Percentiles rank a stretch among this genome's conserved stretches.
Evolutionary conservation across 2,888 invertebrate species (phyloP).

Genomic region (Apotomis turbidana): DNA sequence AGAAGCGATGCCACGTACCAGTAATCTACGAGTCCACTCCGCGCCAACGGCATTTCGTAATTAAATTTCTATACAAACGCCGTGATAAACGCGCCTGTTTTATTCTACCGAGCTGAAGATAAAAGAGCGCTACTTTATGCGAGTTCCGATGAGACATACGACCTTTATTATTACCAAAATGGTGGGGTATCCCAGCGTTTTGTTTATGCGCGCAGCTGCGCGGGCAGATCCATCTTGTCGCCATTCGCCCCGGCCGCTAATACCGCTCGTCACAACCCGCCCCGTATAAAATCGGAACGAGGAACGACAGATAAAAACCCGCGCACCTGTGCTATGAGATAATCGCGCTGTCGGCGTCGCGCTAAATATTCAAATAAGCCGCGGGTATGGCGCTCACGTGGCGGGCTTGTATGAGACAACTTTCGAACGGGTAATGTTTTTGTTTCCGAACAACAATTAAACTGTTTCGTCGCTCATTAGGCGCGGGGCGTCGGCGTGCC

Average conservation of each 20-base stretch:
- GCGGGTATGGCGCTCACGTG: constrained; percentile 33
- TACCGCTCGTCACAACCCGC: constrained; percentile 19
- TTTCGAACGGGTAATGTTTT: constrained; percentile 24
- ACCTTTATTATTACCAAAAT: neutral
- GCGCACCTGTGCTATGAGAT: constrained; percentile 32
- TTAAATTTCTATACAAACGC: constrained; percentile 28
- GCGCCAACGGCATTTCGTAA: constrained; percentile 22
- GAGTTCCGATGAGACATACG: neutral
- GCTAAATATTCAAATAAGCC: constrained; percentile 32
- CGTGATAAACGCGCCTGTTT: constrained; percentile 21
- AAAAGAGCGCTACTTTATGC: neutral
- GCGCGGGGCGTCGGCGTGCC: neutral
- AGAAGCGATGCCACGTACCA: constrained; percentile 6
- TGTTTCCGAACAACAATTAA: constrained; percentile 25
- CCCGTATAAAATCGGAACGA: constrained; percentile 22
- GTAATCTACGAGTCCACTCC: constrained; percentile 26
- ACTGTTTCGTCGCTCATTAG: constrained; percentile 7
- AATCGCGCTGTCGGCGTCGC: constrained; percentile 20
- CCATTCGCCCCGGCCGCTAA: constrained; percentile 13
- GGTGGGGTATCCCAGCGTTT: neutral
- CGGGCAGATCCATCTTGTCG: constrained; percentile 27
- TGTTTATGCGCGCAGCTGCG: constrained; percentile 18
- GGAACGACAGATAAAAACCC: constrained; percentile 29
- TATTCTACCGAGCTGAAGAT: neutral
- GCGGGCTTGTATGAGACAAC: constrained; percentile 26